Base-by-base conservation (phyloP, 1,140 invertebrate species). In the Penaeus chinensis region DNA sequence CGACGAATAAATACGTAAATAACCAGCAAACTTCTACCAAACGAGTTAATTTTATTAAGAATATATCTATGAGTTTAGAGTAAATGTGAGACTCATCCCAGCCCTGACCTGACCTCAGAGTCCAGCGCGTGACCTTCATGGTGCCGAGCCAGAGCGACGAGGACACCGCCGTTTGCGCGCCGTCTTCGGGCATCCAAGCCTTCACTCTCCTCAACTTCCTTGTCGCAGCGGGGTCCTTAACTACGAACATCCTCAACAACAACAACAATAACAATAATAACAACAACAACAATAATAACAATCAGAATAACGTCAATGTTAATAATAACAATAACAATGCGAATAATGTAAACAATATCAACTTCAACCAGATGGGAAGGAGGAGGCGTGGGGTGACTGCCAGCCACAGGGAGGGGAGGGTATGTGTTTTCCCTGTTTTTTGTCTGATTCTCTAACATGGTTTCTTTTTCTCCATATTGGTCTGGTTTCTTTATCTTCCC, bases 241-340 rank as follows among this genome's bases (percentile, higher is more conserved):
- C 74, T 42, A 74, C 27, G 32, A 84, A 83, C 32, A 71, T 83
- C 66, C 63, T 60, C 42, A 84, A 84, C 27, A 84, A 84, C 54
- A 84, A 84, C 19, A 84, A 84, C 27, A 84, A 84, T 47, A 84
- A 84, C 42, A 84, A 84, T 76, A 84, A 84, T 32, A 84, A 84
- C n/a, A 84, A 84, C 24, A 84, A 84, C 32, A 84, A 84, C 32
- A 84, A 84, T 60, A 84, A 84, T 69, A 84, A 74, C 65, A 74
- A 84, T 37, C 32, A 71, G 27, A 47, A 74, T 54, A 84, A 84
- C 54, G 60, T 84, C 37, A 84, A 74, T 24, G 69, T 74, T n/a
- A 84, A 69, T 54, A 71, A 5, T 61, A 84, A 84, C 69, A 84
- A 84, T 60, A 80, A 80, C 24, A 80, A 80, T 47, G 82, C 82